phyloP scores from a whole-genome alignment of 2,888 invertebrate species.

The Galeopsomyia nigrocyanea region DNA sequence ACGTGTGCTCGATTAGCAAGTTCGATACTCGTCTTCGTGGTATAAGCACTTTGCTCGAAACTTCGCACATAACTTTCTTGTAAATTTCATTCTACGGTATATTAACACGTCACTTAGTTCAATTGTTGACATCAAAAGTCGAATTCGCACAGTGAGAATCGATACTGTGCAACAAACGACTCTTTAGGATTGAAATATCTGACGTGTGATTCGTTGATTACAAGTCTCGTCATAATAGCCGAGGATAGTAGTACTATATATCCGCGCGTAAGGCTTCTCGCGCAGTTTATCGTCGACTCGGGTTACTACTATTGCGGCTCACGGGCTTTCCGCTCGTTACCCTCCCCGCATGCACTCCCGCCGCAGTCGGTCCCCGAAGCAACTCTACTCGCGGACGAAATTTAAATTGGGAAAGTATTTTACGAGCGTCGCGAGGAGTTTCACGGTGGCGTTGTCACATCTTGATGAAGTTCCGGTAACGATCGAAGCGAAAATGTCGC shows the following conservation, averaged over 20 bases:
- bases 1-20: neutral
- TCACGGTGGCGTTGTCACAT: constrained; percentile 69
- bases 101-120: neutral
- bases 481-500: constrained; percentile 62
- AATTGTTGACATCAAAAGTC: neutral
- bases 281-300: constrained; percentile 62
- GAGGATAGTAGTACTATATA: neutral
- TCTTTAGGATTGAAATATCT: constrained; percentile 46
- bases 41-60: neutral
- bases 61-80: too few relatives aligned
- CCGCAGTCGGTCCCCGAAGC: too few relatives aligned
- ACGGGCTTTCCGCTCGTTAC: constrained; percentile 66
- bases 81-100: too few relatives aligned
- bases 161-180: constrained; percentile 39
- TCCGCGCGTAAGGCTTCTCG: constrained; percentile 27
- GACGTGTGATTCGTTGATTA: constrained; percentile 54
- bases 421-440: constrained; percentile 65
- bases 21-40: neutral
- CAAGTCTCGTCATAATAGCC: constrained; percentile 55
- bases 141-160: neutral
- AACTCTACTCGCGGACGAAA: constrained; percentile 62
- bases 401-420: constrained; percentile 70
- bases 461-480: constrained; percentile 69
- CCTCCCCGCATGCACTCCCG: constrained; percentile 60
- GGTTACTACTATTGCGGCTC: constrained; percentile 52